A percentile compares a stretch with the other conserved stretches of the same genome.
phyloP scores from a whole-genome alignment of 1,140 invertebrate species.

The Pogonomyrmex californicus region DNA sequence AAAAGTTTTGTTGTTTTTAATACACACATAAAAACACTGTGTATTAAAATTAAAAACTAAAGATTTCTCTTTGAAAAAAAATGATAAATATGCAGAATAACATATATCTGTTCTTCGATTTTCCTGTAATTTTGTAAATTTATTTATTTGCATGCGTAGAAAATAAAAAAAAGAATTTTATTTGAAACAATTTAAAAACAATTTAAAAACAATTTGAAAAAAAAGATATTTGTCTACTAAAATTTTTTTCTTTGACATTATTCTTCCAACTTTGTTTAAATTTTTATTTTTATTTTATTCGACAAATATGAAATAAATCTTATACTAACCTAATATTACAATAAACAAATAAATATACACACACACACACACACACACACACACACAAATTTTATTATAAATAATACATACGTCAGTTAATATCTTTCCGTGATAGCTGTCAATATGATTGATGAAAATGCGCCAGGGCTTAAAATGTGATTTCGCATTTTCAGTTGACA shows the following conservation, averaged over 20 bases:
- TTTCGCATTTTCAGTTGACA: constrained; percentile 29
- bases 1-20: not conserved
- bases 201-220: too few relatives aligned
- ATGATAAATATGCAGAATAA: too few relatives aligned
- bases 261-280: not conserved
- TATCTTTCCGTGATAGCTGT: constrained; percentile 79
- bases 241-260: not conserved
- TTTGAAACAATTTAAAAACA: too few relatives aligned
- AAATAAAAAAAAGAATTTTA: too few relatives aligned
- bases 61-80: not conserved
- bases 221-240: not conserved
- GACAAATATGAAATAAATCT: not conserved
- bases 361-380: not conserved
- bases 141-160: too few relatives aligned
- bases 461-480: constrained; percentile 72
- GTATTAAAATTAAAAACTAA: not conserved
- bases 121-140: too few relatives aligned
- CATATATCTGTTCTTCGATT: too few relatives aligned
- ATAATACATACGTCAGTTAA: constrained; percentile 70
- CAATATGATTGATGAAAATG: constrained; percentile 81
- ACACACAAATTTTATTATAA: not conserved
- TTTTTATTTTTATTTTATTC: not conserved
- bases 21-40: not conserved
- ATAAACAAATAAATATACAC: constrained; percentile 4
- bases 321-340: not conserved